These are phyloP conservation scores for Actinostola sp. DNA, from an alignment of 92 coral and sea anemone species.

Conservation along the genomic window DNA sequence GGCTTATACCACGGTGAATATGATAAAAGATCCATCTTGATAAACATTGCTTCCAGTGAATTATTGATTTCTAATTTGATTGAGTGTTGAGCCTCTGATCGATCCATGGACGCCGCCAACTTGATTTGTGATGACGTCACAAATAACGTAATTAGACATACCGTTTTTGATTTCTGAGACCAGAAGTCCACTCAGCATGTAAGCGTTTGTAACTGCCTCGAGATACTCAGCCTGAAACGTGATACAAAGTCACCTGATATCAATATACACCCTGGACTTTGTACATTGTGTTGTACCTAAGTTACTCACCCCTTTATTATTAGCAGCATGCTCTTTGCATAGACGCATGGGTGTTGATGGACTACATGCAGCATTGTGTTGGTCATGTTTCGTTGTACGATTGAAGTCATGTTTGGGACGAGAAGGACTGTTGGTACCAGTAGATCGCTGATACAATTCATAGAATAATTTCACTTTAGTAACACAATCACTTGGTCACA, in stretches of 20 bases:
- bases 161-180: conserved; percentile 52
- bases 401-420: conserved; percentile 50
- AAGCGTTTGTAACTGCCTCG: conserved; percentile 83
- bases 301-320: conserved; percentile 40
- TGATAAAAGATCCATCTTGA: too few species aligned
- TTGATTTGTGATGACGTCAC: too few species aligned
- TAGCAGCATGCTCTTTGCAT: conserved; percentile 32
- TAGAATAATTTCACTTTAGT: too few species aligned
- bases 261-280: background rate
- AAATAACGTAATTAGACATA: background rate
- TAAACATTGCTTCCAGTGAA: too few species aligned
- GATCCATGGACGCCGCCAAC: background rate
- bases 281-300: background rate
- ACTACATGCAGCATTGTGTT: conserved; percentile 29
- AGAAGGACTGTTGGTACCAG: conserved; percentile 19
- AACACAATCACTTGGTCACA: too few species aligned
- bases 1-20: too few species aligned
- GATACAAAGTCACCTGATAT: background rate
- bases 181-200: conserved; percentile 80
- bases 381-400: conserved; percentile 60
- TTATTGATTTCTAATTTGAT: too few species aligned
- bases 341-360: conserved; percentile 51
- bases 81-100: background rate
- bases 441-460: conserved; percentile 18
- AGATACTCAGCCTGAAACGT: conserved; percentile 62